Base-by-base conservation (phyloP, 2,888 invertebrate species). In the Ceriagrion tenellum region DNA sequence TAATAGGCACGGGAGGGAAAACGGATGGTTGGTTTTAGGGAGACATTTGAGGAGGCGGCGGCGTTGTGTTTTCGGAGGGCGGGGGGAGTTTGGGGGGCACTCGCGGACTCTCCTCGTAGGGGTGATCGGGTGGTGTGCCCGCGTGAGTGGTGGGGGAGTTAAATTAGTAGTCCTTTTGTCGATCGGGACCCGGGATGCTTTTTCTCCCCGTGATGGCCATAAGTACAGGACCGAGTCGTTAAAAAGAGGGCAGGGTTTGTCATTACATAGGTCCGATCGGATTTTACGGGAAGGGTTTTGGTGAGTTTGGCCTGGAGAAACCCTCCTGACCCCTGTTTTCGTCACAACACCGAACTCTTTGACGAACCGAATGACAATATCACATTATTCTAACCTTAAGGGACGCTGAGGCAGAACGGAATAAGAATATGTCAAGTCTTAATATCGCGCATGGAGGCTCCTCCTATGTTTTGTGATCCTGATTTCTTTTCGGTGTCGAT, bases 161-260 rank as follows among this genome's bases (percentile, higher is more conserved):
- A 81, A 81, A 81, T 81, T 81, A 81, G 81, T 81, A 35, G 81
- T 81, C 81, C 81, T 81, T 59, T 81, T 81, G 81, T 81, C 81
- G 81, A 81, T 81, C 81, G 81, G 35, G 26, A 35, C 30, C 69
- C 81, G 81, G n/a, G 81, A 12, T n/a, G 81, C 81, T 81, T 81
- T 81, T 81, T 81, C 35, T 81, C 35, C 35, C 81, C 81, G 35
- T 3, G 23, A n/a, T 20, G 81, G 81, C 35, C 23, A 4, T 81
- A 81, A 81, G 81, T 81, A 81, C 81, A 81, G 81, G 81, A 81
- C 81, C 20, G 30, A 35, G 81, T 81, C 13, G 81, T 81, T 81
- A 81, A 35, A 69, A 81, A 81, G 35, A 35, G 81, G 81, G 30
- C 35, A 81, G 81, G 81, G 81, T 35, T 59, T 35, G 81, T 81